Base-by-base conservation (phyloP, 2,888 invertebrate species). In the Ochropleura plecta region DNA sequence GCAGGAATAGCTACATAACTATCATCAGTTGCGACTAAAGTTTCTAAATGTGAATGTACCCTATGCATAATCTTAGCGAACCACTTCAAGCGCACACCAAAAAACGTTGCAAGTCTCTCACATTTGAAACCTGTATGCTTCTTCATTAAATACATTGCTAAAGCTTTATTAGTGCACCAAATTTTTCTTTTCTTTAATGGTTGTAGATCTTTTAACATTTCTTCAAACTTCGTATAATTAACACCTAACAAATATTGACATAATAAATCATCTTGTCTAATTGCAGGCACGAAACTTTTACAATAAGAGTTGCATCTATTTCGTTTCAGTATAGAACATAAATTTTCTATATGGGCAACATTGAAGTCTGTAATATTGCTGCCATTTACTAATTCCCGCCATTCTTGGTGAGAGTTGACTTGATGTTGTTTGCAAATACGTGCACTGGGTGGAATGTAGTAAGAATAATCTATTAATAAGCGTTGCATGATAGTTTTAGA, bases 141-240 rank as follows among this genome's bases (percentile, higher is more conserved):
- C 64, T 64, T 71, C 64, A 77, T 78, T 12, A 77, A 48, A n/a
- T 77, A 77, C 46, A 77, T 77, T 0, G 71, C 9, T 46, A 78
- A 57, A 10, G 40, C 40, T 48, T 78, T 77, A 48, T 46, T 64
- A 1, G 10, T 1, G 0, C 20, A 3, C 49, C 40, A 42, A 0
- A 59, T 0, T 12, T 12, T 14, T 10, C 53, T 71, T 1, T 1
- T 30, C 30, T 30, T 53, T 0, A 64, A n/a, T 1, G n/a, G 40
- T 42, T 20, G 0, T 0, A 77, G 3, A 48, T 78, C 64, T 53
- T 71, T 57, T 0, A 65, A 2, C 63, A 77, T 77, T 16, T 51
- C 48, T 7, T 51, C 62, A 7, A n/a, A 78, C 3, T 53, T 64
- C 2, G 16, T 3, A n/a, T 48, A 77, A 10, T n/a, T 5, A 16